phyloP scores from a whole-genome alignment of 1,140 invertebrate genomes.

The Saxidomus purpurata region DNA sequence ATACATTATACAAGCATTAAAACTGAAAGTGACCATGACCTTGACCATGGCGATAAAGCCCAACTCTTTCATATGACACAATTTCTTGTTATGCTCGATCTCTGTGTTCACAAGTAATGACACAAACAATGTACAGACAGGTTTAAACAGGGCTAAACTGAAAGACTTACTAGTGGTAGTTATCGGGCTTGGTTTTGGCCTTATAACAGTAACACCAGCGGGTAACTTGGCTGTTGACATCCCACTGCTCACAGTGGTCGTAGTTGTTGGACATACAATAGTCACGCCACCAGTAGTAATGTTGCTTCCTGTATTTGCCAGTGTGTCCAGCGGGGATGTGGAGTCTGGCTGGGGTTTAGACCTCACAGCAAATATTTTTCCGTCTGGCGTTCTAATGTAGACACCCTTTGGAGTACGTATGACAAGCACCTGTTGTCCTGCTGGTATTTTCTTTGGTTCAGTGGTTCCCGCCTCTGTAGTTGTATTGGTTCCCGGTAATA shows the following conservation, averaged over 20 bases:
- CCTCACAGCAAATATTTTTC: conserved; percentile 97
- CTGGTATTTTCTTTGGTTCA: conserved; percentile 91
- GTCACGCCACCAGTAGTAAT: conserved; percentile 45
- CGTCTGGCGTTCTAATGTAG: conserved; percentile 97
- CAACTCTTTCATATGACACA: too few relatives aligned
- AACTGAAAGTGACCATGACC: too few relatives aligned
- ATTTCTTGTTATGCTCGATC: too few relatives aligned
- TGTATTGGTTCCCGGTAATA: conserved; percentile 93
- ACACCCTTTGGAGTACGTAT: conserved; percentile 98
- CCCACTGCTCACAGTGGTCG: conserved; percentile 59
- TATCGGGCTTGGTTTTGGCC: conserved; percentile 7
- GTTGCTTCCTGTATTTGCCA: conserved; percentile 47
- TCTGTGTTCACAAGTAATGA: too few relatives aligned
- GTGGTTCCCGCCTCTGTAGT: conserved; percentile 90
- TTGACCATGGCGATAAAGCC: too few relatives aligned
- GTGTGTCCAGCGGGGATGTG: conserved; percentile 52
- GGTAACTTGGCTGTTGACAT: conserved; percentile 5
- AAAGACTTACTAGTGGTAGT: conserved; percentile 43
- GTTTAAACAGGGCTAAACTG: too few relatives aligned
- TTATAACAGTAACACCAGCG: conserved; percentile 47
- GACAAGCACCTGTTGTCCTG: conserved; percentile 97
- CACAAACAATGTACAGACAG: too few relatives aligned
- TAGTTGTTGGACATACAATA: conserved; percentile 64
- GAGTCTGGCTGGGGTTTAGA: conserved; percentile 74
- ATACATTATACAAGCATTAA: too few relatives aligned